These are phyloP conservation scores for Trogon surrucura DNA, from an alignment of 2,113 vertebrate species.

Conservation along the genomic window DNA sequence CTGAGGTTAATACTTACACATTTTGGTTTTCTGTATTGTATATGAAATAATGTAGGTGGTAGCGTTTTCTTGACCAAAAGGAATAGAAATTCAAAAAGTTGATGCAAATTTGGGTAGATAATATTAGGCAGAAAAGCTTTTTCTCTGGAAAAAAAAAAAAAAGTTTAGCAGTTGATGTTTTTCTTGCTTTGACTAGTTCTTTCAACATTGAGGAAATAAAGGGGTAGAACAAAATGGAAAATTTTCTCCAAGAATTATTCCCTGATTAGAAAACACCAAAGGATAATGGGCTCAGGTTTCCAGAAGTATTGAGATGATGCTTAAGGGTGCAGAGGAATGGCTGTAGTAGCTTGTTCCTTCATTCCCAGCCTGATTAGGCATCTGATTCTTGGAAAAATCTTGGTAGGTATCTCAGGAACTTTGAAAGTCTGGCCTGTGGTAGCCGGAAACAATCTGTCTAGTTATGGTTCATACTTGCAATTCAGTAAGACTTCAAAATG, in stretches of 20 bases:
- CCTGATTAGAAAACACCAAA: neutral
- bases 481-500: neutral
- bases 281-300: neutral
- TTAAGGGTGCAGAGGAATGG: neutral
- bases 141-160: neutral
- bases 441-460: neutral
- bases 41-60: neutral
- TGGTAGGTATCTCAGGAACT: neutral
- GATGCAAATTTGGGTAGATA: neutral
- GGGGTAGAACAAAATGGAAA: neutral
- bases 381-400: neutral
- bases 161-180: neutral
- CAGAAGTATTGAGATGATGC: neutral
- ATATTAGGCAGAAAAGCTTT: neutral
- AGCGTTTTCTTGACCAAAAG: neutral
- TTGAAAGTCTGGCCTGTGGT: neutral
- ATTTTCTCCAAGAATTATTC: neutral
- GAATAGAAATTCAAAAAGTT: neutral
- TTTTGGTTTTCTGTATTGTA: neutral
- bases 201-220: neutral
- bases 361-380: neutral
- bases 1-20: neutral
- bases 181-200: neutral
- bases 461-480: neutral
- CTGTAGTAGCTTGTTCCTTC: neutral